Base-by-base conservation (phyloP, 2,888 invertebrate genomes). In the Dendrolimus pini region DNA sequence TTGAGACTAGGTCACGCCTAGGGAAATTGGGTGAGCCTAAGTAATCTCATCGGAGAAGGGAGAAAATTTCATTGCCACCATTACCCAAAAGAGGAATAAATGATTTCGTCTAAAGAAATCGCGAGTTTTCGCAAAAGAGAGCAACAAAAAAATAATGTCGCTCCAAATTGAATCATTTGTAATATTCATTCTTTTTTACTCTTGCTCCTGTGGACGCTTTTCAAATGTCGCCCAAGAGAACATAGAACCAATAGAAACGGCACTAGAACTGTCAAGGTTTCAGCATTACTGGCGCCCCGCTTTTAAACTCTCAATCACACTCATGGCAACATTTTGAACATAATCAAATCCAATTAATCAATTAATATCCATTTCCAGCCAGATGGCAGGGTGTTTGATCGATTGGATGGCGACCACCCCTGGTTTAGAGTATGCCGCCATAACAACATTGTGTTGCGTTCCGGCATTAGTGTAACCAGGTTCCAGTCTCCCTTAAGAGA, bases 81-180 rank as follows among this genome's bases (percentile, higher is more conserved):
- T 80, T 75, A 78, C 65, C 75, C 65, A 75, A 78, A 78, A 73
- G 69, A 75, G 67, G 77, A 75, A 74, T 75, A 79, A 82, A 78
- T 75, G 80, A 83, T 83, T 82, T 77, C 77, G 70, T 69, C 71
- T 70, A 72, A 79, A 77, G 76, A 78, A 83, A 82, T 83, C 80
- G 74, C 72, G 68, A 71, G 71, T 65, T 68, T 65, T 64, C 64
- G 65, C 67, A 70, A 73, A 68, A 74, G 69, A 71, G 71, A 77
- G 75, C 77, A 76, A 78, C 82, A 84, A 81, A 83, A 71, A 84
- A 84, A 82, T 82, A 82, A 84, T 80, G 84, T 81, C 79, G 70
- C 75, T 74, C 77, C 75, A 82, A 85, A 86, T 87, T 85, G 84
- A 84, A 87, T 82, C 83, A 84, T 86, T 87, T 86, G 83, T 86